phyloP scores from a whole-genome alignment of 2,113 vertebrate genomes.

The Engraulis encrasicolus region DNA sequence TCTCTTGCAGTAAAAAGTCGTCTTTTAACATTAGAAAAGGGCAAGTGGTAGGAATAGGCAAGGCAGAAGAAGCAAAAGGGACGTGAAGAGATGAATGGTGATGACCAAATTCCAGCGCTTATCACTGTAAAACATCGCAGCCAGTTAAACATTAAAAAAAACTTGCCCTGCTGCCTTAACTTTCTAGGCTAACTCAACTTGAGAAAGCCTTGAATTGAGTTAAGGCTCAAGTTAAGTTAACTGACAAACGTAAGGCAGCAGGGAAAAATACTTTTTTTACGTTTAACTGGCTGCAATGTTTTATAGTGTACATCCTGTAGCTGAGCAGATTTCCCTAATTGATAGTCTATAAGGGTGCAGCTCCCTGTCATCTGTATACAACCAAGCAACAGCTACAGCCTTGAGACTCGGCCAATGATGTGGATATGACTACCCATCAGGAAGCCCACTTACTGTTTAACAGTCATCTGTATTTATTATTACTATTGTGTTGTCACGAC shows the following conservation, averaged over 20 bases:
- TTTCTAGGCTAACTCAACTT: no score
- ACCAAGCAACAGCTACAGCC: constrained; percentile 32
- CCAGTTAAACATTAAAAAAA: no score
- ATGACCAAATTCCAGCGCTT: background rate
- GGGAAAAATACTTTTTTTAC: no score
- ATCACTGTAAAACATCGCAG: no score
- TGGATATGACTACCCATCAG: constrained; percentile 10
- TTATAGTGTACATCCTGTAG: no score
- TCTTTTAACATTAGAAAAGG: constrained; percentile 74
- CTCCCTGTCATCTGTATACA: constrained; percentile 30
- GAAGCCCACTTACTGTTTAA: constrained; percentile 49
- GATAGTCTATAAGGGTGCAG: background rate
- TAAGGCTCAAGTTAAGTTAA: no score
- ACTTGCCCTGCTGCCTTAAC: no score
- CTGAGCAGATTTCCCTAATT: background rate
- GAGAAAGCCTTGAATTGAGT: no score
- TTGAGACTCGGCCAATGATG: constrained; percentile 32
- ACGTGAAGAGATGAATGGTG: constrained; percentile 33
- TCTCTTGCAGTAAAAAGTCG: constrained; percentile 77
- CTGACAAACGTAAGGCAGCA: no score
- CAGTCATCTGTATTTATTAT: constrained; percentile 36
- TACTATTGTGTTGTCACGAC: background rate
- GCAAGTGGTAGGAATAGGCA: constrained; percentile 79
- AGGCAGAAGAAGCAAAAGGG: constrained; percentile 37
- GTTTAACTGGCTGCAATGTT: no score